Percentiles rank a stretch among this genome's conserved stretches.
These are phyloP conservation scores for Ianthella basta DNA, from an alignment of 37 sponge, comb jelly and placozoan species.

Conservation along the genomic window DNA sequence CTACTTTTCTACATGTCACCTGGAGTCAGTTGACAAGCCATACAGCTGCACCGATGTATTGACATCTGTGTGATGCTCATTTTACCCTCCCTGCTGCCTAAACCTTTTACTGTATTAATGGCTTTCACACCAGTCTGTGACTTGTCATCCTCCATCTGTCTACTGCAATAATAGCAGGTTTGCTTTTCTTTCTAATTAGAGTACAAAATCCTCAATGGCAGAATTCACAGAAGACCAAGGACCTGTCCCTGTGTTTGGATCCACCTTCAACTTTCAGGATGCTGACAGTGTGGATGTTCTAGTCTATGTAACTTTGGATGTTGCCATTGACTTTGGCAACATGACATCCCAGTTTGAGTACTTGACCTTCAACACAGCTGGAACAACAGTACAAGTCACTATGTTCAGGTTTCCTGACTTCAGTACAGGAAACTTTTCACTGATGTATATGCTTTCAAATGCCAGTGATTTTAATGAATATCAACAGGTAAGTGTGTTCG, in stretches of 20 bases:
- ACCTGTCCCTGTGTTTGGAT: not conserved
- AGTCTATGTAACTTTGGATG: not conserved
- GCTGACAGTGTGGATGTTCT: not conserved
- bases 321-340: constrained; percentile 10
- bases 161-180: too few relatives aligned
- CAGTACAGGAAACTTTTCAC: not conserved
- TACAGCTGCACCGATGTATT: too few relatives aligned
- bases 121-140: too few relatives aligned
- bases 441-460: not conserved
- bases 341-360: not conserved
- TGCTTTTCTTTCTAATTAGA: not conserved
- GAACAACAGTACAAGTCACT: not conserved
- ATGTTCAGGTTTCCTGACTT: not conserved
- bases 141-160: too few relatives aligned
- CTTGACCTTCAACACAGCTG: constrained; percentile 11
- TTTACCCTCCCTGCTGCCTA: too few relatives aligned
- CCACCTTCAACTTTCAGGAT: not conserved
- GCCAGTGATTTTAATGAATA: not conserved
- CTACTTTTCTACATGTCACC: too few relatives aligned
- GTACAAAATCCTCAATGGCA: not conserved
- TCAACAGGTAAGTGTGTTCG: not conserved
- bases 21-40: too few relatives aligned
- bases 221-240: not conserved
- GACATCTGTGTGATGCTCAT: too few relatives aligned
- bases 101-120: too few relatives aligned